A percentile compares a stretch with the other conserved stretches of the same genome.
Evolutionary conservation across 2,113 vertebrate genomes (phyloP).

Genomic region (Sturnira hondurensis): DNA sequence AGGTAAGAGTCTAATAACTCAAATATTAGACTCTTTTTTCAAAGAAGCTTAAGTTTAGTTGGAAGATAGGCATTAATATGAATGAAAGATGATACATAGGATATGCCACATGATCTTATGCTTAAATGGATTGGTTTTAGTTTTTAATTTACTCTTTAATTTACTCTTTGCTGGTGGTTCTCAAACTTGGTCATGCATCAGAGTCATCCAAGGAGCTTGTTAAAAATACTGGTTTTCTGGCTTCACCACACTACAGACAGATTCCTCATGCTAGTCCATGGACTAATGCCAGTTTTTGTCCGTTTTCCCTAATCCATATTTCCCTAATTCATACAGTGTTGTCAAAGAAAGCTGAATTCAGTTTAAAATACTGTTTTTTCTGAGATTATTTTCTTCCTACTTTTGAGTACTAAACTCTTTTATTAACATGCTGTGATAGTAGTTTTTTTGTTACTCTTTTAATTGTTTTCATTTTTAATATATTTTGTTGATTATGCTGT

Average conservation of each 20-base stretch:
- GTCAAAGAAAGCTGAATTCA: conserved; percentile 9
- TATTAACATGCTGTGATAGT: not conserved
- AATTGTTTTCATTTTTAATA: no score
- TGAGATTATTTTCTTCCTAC: not conserved
- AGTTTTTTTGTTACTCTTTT: not conserved
- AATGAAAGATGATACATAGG: not conserved
- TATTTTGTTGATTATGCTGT: no score
- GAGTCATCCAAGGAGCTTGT: not conserved
- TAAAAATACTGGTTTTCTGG: conserved; percentile 2
- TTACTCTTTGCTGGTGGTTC: not conserved
- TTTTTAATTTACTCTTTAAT: not conserved
- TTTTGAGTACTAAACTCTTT: not conserved
- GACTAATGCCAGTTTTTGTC: not conserved
- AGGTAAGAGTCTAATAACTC: not conserved
- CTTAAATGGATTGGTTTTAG: not conserved
- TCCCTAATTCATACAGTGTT: not conserved
- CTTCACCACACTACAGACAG: not conserved
- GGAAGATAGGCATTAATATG: not conserved
- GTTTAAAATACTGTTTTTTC: not conserved
- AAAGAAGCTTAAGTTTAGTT: conserved; percentile 7
- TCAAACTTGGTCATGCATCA: not conserved
- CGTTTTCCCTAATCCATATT: not conserved
- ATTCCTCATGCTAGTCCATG: not conserved
- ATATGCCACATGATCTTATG: not conserved
- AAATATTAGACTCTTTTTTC: not conserved